Base-by-base conservation (phyloP, 2,797 vertebrate genomes). In the Helostoma temminkii region DNA sequence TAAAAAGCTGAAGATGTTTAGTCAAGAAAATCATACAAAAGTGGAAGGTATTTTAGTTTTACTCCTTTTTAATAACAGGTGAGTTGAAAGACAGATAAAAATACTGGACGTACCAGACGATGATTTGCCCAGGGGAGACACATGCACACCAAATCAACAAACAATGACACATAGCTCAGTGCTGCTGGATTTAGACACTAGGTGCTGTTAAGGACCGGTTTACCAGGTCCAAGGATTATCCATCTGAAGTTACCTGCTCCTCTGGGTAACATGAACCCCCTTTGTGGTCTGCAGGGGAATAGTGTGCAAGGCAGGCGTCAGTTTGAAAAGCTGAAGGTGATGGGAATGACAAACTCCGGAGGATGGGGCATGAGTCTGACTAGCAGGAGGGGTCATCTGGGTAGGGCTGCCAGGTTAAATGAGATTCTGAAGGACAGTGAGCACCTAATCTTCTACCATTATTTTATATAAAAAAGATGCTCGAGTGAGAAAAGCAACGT, bases 151-250 rank as follows among this genome's bases (percentile, higher is more conserved):
- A 81, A 83, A 88, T 91, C 88, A 84, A 76, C 75, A 77, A 60
- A 92, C 90, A 93, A 90, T 84, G 73, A 78, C 69, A 80, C 82
- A 78, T 10, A 65, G 82, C 83, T 80, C 63, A 57, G 82, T 83
- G 87, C 85, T 91, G 88, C 83, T 86, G 90, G 80, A 88, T 91
- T 88, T 78, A 87, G 76, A 89, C 76, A 73, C 80, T 36, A 65
- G 79, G 89, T 80, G 75, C 80, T 85, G 74, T 88, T 81, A 90
- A 89, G 92, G 92, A 94, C 94, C 91, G 92, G 94, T 95, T 94
- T 92, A 91, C 91, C 92, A 86, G 89, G 92, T 92, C 88, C 52
- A 56, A 57, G 91, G 94, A 94, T 95, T 95, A 94, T 93, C 87
- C 91, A 86, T 91, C 91, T 94, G 93, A 89, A 81, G 89, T 94